Evolutionary conservation across 2,797 vertebrate genomes (phyloP).

Genomic region (Eulemur mongoz): DNA sequence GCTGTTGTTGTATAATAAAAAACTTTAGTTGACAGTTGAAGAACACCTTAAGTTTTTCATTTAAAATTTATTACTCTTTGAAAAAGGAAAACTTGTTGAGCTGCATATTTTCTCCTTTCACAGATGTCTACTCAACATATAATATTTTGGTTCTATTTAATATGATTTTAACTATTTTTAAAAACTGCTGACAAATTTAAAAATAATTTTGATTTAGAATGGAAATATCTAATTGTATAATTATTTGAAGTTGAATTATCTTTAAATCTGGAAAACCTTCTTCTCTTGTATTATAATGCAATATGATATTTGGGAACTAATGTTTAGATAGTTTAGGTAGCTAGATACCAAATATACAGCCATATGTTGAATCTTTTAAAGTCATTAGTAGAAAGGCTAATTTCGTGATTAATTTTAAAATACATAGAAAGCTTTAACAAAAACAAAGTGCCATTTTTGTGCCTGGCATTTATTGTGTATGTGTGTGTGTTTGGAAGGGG

Average conservation of each 20-base stretch:
- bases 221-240: neutral
- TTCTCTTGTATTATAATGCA: neutral
- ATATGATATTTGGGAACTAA: neutral
- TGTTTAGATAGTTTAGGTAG: neutral
- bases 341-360: neutral
- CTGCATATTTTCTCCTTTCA: slow-evolving; percentile 82
- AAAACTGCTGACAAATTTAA: neutral
- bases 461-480: neutral
- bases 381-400: neutral
- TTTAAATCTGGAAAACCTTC: slow-evolving; percentile 41
- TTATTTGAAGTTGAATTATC: neutral
- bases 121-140: slow-evolving; percentile 64
- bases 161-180: neutral
- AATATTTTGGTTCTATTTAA: slow-evolving; percentile 72
- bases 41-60: slow-evolving; percentile 83
- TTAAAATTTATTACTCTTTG: slow-evolving; percentile 84
- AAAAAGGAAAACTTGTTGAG: slow-evolving; percentile 82
- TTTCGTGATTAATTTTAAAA: neutral
- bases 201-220: slow-evolving; percentile 4
- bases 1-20: slow-evolving; percentile 69
- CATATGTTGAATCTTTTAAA: neutral
- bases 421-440: neutral
- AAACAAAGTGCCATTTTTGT: neutral
- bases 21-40: slow-evolving; percentile 84
- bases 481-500: neutral